phyloP scores from a whole-genome alignment of 2,888 invertebrate genomes.

The Melipona beecheii region DNA sequence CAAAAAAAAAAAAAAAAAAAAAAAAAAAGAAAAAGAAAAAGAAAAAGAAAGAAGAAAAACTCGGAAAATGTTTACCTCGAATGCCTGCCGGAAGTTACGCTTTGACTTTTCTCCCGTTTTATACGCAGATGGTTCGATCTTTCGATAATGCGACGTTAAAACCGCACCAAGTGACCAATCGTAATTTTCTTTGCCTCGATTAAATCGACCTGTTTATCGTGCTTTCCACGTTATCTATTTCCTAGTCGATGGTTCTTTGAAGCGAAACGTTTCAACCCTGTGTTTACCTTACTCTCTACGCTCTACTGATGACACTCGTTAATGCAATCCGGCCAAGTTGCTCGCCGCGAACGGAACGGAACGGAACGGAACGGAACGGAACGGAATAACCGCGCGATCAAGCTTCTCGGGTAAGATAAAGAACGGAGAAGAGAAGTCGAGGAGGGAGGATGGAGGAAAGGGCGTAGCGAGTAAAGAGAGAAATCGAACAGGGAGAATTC shows the following conservation, averaged over 20 bases:
- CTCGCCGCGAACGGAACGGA: conserved; percentile 36
- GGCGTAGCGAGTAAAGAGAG: conserved; percentile 23
- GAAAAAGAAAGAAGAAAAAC: not conserved
- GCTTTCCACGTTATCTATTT: not conserved
- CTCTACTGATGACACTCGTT: conserved; percentile 54
- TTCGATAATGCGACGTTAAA: not conserved
- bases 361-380: not conserved
- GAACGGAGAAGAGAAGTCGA: conserved; percentile 16
- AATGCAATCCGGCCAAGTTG: conserved; percentile 65
- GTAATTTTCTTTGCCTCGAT: not conserved
- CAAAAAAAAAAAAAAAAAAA: not conserved
- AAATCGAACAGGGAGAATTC: not conserved
- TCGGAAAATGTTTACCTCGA: too few relatives aligned
- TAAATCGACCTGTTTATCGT: not conserved
- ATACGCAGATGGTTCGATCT: not conserved
- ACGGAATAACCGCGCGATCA: conserved; percentile 50
- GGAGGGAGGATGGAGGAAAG: not conserved
- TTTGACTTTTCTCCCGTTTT: not conserved
- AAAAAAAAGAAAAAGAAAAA: not conserved
- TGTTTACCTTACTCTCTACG: conserved; percentile 28
- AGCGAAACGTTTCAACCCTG: not conserved
- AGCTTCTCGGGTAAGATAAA: conserved; percentile 35
- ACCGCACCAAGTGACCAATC: conserved; percentile 14
- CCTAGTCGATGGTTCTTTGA: not conserved
- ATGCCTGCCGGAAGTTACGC: not conserved